Evolutionary conservation across 2,888 invertebrate species (phyloP), one percentile per base, ranked within the genome.

Genomic region (Venustoraphidia nigricollis): DNA sequence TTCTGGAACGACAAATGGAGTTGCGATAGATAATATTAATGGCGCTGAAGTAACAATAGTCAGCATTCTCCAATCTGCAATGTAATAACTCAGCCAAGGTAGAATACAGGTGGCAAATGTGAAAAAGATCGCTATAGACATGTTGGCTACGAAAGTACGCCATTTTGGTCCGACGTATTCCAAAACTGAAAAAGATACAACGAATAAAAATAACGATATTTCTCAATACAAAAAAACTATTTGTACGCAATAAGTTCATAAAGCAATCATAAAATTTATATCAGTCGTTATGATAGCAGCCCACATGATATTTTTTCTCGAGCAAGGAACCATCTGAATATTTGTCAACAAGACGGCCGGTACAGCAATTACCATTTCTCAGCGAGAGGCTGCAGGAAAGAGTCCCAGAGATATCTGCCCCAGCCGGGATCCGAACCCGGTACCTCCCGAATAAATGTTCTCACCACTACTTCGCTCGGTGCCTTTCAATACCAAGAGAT

Each of bases 121-220:
- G 70, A 90, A 90, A 72, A 89, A 90, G 39, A 90, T 68, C 0
- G 90, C 90, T 44, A 91, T 90, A 0, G 89, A 89, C 84, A 91
- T 87, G 64, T 91, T 91, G 17, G 90, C 90, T 0, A 91, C 90
- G 61, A 90, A 86, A 0, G 90, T 90, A 10, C 91, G 74, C 83
- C 89, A 90, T 69, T 85, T 85, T 37, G 89, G 90, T 10, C 90
- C 90, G 4, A 90, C 89, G 66, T 90, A 90, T 62, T 91, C 90
- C 53, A 90, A 62, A 38, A 89, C 90, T 90, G 66, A 11, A 71
- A 71, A 13, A 57, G 52, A 53, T 49, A 48, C 38, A 50, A 37
- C 53, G 48, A 49, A 49, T 49, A 50, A 36, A 11, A 45, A 50
- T 34, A 42, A 51, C 41, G 36, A n/a, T 14, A 10, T 27, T 40